Base-by-base conservation (phyloP, 2,888 invertebrate species). In the Ornithoptera alexandrae region DNA sequence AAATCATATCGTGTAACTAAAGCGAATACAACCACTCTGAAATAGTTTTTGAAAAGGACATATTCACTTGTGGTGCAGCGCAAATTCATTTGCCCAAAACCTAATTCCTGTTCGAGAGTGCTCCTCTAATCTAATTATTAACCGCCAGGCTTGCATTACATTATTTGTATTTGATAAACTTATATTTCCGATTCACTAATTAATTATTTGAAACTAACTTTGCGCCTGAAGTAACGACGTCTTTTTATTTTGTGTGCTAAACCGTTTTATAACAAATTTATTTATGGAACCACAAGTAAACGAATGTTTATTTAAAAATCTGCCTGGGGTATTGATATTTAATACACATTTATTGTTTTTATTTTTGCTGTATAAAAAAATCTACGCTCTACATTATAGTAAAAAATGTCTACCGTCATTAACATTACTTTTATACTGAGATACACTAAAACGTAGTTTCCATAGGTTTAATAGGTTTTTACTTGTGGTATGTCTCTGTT, bases 81-180 rank as follows among this genome's bases (percentile, higher is more conserved):
- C 36, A 64, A 64, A 68, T 68, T 64, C 62, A 42, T 64, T 64
- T 59, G 39, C 64, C 63, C 59, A 59, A 60, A 63, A 64, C 53
- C 62, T 68, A 68, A 68, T 70, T 70, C 63, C 57, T 61, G 62
- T 61, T 70, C 62, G 68, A 42, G 63, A 70, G 71, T 62, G 69
- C 62, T 57, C 65, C 30, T 72, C 67, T 72, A 72, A 72, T 74
- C 72, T 71, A 72, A 74, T 75, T 66, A 71, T 56, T 60, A 68
- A 67, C 62, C 67, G 66, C 42, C 67, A 65, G 65, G 60, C 62
- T 71, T 46, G 66, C 65, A 72, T 69, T 68, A 71, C 67, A 63
- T 71, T 71, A 64, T 65, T 70, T 65, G 69, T 69, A 64, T 71
- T 66, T 71, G 73, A 66, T 36, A 58, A 72, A 74, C 71, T 71